These are phyloP conservation scores for Octodonta nipae DNA, from an alignment of 2,888 invertebrate genomes.

Conservation along the genomic window DNA sequence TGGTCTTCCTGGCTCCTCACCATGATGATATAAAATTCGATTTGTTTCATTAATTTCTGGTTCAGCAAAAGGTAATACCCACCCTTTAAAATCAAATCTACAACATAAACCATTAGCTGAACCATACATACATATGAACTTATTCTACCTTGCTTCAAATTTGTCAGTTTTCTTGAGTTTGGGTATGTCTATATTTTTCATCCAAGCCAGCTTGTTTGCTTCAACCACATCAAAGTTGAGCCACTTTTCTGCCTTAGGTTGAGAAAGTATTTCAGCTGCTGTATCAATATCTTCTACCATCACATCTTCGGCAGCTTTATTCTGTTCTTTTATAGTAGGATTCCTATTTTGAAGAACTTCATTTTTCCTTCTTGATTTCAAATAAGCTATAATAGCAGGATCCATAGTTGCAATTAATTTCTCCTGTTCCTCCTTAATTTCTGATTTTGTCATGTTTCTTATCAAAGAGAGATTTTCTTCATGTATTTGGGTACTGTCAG, in stretches of 20 bases:
- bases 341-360: constrained; percentile 13
- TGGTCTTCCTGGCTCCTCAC: constrained; percentile 78
- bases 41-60: constrained; percentile 45
- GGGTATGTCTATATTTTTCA: constrained; percentile 53
- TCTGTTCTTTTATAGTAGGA: constrained; percentile 31
- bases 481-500: constrained; percentile 51
- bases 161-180: constrained; percentile 41
- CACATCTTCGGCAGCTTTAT: constrained; percentile 23
- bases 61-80: constrained; percentile 59
- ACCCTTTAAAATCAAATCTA: constrained; percentile 70
- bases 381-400: constrained; percentile 53
- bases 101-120: constrained; percentile 7
- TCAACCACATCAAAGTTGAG: constrained; percentile 78
- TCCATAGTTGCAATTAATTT: constrained; percentile 52
- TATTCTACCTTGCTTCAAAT: constrained; percentile 54
- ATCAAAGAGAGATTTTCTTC: constrained; percentile 57
- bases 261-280: constrained; percentile 40
- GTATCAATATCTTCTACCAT: constrained; percentile 39
- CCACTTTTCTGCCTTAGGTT: constrained; percentile 57
- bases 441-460: constrained; percentile 53
- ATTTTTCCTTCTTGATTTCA: constrained; percentile 38
- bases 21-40: constrained; percentile 76
- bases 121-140: background rate
- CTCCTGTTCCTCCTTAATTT: constrained; percentile 61
- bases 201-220: constrained; percentile 79